Base-by-base conservation (phyloP, 2,113 vertebrate genomes). In the Marmota flaviventris region DNA sequence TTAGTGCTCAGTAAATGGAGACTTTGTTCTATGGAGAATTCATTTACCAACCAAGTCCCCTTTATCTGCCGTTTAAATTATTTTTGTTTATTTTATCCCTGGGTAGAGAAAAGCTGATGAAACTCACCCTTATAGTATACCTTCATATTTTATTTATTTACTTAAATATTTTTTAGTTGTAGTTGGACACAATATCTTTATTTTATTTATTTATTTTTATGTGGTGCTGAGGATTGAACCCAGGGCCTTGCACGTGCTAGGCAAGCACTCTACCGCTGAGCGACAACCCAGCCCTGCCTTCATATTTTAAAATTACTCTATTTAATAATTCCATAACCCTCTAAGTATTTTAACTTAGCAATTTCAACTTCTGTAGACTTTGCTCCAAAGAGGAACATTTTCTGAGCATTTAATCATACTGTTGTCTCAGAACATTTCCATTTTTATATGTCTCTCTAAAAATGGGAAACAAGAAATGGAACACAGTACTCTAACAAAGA, bases 361-460 rank as follows among this genome's bases (percentile, higher is more conserved):
- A 6, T 97, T 77, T 85, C 27, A 93, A 9, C 76, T 87, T 89
- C 87, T 92, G 95, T 63, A 89, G 78, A 86, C 25, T 97, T 91
- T 85, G 39, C 65, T 95, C 67, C 56, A 79, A 72, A 39, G 22
- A 75, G 27, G 56, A 81, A 51, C 24, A 25, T 96, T 97, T 97
- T 86, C 65, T 53, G 37, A 70, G 48, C 87, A 34, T 56, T 89
- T 84, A 85, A n/a, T 91, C 91, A 78, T 85, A 78, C 61, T 94
- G 16, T 92, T 67, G 42, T 95, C 48, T 94, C 63, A 95, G 87
- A 85, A 76, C 45, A 81, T 70, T 97, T 93, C 56, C 89, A 76
- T 93, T 95, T 94, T 88, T 69, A 58, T 84, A n/a, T 88, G n/a
- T 85, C 45, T 61, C 94, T 97, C 37, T 83, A 48, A 95, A 97